phyloP scores from a whole-genome alignment of 2,888 invertebrate genomes.

The Melanophora roralis region DNA sequence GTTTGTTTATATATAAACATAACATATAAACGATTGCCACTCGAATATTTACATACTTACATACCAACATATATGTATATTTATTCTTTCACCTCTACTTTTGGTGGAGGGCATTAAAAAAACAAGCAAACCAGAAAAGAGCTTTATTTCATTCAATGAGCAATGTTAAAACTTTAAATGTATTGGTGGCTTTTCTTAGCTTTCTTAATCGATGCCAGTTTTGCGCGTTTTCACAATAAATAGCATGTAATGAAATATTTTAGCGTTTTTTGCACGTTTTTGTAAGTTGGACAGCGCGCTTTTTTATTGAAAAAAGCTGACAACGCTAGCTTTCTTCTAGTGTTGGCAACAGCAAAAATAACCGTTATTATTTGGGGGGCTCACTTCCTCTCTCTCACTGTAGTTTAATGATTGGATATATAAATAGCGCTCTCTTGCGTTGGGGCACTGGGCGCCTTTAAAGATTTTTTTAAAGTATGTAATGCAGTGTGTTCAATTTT shows the following conservation, averaged over 20 bases:
- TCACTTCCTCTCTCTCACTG: neutral
- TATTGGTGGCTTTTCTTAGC: neutral
- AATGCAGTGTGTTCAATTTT: neutral
- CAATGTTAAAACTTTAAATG: conserved; percentile 26
- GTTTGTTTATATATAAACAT: too few relatives aligned
- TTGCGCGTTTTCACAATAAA: too few relatives aligned
- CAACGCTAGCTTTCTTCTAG: neutral
- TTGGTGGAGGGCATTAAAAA: neutral
- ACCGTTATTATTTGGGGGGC: conserved; percentile 31
- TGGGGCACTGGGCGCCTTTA: conserved; percentile 18
- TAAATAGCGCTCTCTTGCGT: neutral
- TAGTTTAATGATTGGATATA: neutral
- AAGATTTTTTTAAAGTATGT: conserved; percentile 41
- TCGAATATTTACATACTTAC: too few relatives aligned
- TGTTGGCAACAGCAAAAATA: conserved; percentile 6
- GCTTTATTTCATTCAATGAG: conserved; percentile 23
- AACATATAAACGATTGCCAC: too few relatives aligned
- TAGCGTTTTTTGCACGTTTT: too few relatives aligned
- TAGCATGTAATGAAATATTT: too few relatives aligned
- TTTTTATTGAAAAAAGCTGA: too few relatives aligned
- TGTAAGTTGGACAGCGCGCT: too few relatives aligned
- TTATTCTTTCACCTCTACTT: neutral
- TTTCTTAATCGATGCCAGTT: too few relatives aligned
- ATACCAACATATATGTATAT: too few relatives aligned
- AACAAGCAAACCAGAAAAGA: conserved; percentile 1